Conservation (phyloP, 1,140 invertebrate genomes). For the Drosophila trapezifrons region DNA sequence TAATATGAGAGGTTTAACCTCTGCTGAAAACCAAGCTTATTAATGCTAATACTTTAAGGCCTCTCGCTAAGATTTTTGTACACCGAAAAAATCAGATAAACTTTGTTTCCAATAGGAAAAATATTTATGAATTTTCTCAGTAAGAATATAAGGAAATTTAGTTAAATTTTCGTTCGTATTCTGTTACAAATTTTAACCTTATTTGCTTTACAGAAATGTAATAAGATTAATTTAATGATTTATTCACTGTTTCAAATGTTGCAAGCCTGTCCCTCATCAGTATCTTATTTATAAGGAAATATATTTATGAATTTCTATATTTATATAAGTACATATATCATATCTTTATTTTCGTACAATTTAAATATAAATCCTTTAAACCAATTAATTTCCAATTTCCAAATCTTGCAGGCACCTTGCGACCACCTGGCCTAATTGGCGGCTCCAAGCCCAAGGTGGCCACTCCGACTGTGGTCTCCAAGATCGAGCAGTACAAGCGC, state of each 20-base stretch:
- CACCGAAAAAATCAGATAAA: not conserved
- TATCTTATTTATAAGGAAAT: not conserved
- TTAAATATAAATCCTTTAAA: not conserved
- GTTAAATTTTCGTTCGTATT: not conserved
- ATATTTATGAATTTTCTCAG: too few relatives aligned
- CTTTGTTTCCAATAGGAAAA: not conserved
- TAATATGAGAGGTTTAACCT: not conserved
- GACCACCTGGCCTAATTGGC: constrained; percentile 97
- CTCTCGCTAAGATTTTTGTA: constrained; percentile 1
- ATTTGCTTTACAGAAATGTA: not conserved
- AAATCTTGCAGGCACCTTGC: constrained; percentile 92
- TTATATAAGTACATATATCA: too few relatives aligned
- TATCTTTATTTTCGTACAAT: too few relatives aligned
- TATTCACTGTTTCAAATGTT: too few relatives aligned
- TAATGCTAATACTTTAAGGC: constrained; percentile 8
- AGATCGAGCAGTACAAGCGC: constrained; percentile 98
- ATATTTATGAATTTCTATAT: not conserved
- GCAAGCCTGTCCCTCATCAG: not conserved
- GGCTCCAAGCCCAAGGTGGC: constrained; percentile 99
- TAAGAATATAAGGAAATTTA: not conserved
- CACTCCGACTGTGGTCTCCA: constrained; percentile 96
- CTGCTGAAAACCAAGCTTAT: constrained; percentile 9
- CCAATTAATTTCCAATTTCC: not conserved
- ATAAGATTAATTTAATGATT: too few relatives aligned
- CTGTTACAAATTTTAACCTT: not conserved